Percentiles rank a stretch among this genome's conserved stretches.
These are phyloP conservation scores for Eupeodes luniger DNA, from an alignment of 2,888 invertebrate species.

Conservation along the genomic window DNA sequence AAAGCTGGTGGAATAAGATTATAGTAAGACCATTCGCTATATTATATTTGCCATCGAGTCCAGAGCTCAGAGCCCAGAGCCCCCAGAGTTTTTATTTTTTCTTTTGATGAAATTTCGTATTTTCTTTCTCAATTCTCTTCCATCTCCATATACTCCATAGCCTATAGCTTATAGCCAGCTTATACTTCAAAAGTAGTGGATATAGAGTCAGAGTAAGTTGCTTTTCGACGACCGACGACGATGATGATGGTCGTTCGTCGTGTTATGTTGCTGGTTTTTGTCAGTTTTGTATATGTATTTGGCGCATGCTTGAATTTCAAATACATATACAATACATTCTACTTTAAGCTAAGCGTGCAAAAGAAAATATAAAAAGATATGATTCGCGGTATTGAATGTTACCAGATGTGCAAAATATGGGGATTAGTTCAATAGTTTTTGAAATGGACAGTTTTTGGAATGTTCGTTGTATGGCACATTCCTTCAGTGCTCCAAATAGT, in stretches of 20 bases:
- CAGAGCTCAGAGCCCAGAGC: slow-evolving; percentile 30
- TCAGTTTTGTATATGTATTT: slow-evolving; percentile 37
- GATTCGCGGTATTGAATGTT: slow-evolving; percentile 59
- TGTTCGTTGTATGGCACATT: too few relatives aligned
- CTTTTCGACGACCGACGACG: too few relatives aligned
- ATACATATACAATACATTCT: slow-evolving; percentile 58
- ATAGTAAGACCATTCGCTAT: slow-evolving; percentile 58
- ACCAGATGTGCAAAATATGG: slow-evolving; percentile 41
- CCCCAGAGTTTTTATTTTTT: slow-evolving; percentile 53
- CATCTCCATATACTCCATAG: background rate
- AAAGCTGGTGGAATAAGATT: slow-evolving; percentile 31
- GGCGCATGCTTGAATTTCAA: slow-evolving; percentile 66
- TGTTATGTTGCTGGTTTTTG: background rate
- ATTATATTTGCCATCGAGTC: slow-evolving; percentile 28
- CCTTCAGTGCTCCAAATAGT: too few relatives aligned
- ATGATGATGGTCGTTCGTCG: background rate
- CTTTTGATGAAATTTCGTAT: slow-evolving; percentile 48
- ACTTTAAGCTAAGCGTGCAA: slow-evolving; percentile 27
- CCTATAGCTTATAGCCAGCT: background rate
- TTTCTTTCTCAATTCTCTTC: slow-evolving; percentile 48
- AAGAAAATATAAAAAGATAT: slow-evolving; percentile 39
- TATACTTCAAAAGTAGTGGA: slow-evolving; percentile 6
- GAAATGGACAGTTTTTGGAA: background rate
- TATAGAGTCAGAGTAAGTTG: background rate
- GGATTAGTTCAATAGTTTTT: background rate